Evolutionary conservation across 2,888 invertebrate species (phyloP).

Genomic region (Clunio marinus): DNA sequence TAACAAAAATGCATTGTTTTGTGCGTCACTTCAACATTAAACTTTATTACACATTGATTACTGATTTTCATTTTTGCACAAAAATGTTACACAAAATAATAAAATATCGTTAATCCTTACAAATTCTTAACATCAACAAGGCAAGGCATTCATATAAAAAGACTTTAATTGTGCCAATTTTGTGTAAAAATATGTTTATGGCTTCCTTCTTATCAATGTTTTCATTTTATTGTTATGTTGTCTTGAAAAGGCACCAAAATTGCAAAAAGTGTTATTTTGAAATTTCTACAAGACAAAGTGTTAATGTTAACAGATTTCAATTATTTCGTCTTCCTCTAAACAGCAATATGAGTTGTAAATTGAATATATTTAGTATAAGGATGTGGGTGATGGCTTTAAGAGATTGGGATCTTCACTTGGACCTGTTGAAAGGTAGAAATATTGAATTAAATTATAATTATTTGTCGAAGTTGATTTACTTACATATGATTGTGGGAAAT

Average conservation of each 20-base stretch:
- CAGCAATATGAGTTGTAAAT: no score
- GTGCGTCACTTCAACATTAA: slow-evolving; percentile 20
- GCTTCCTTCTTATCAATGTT: neutral
- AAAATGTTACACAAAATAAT: neutral
- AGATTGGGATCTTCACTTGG: neutral
- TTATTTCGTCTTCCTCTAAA: no score
- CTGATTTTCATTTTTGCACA: neutral
- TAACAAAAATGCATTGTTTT: no score
- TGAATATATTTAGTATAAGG: no score
- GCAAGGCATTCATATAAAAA: neutral
- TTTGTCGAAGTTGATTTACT: neutral
- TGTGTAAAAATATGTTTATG: slow-evolving; percentile 19
- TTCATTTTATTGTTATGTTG: no score
- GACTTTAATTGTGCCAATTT: neutral
- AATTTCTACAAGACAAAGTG: no score
- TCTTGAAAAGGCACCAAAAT: slow-evolving; percentile 8
- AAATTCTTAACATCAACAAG: neutral
- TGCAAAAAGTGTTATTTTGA: no score
- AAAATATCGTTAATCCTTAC: neutral
- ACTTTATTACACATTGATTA: slow-evolving; percentile 6
- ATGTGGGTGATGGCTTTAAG: no score
- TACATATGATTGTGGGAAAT: slow-evolving; percentile 28
- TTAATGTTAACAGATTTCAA: no score
- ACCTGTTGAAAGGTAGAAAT: slow-evolving; percentile 10
- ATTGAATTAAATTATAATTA: neutral